These are phyloP conservation scores for Pseudomugil tenellus DNA, from an alignment of 2,797 vertebrate species.

Conservation along the genomic window DNA sequence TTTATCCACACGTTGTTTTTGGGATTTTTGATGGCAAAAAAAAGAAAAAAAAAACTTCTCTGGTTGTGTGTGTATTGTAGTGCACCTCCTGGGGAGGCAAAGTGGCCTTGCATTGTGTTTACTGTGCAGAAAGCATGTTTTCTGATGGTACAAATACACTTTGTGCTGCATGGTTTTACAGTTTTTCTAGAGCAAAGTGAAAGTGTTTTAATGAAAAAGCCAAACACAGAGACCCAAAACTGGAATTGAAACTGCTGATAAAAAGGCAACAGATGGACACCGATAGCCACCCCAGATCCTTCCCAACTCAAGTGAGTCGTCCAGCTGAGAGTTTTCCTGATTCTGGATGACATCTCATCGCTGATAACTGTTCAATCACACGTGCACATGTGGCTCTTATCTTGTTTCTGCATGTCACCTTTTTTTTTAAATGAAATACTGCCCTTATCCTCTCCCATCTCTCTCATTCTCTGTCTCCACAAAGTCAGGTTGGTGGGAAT, in stretches of 20 bases:
- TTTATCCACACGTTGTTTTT: not conserved
- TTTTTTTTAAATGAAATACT: conserved; percentile 77
- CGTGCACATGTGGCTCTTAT: conserved; percentile 63
- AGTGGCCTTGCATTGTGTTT: not conserved
- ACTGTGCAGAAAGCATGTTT: not conserved
- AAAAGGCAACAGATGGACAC: conserved; percentile 38
- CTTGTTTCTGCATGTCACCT: conserved; percentile 73
- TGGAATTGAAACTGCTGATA: conserved; percentile 49
- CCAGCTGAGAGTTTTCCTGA: conserved; percentile 58
- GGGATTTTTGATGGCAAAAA: not conserved
- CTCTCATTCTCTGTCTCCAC: conserved; percentile 46
- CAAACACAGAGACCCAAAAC: conserved; percentile 42
- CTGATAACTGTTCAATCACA: conserved; percentile 40
- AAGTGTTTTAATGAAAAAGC: conserved; percentile 33
- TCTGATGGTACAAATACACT: not conserved
- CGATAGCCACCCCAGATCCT: conserved; percentile 44
- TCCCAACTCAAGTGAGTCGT: conserved; percentile 51
- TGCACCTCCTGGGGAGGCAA: not conserved
- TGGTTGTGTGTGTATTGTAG: not conserved
- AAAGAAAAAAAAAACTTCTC: no score
- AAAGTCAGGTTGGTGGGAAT: conserved; percentile 68
- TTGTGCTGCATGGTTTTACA: not conserved
- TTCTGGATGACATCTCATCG: conserved; percentile 31
- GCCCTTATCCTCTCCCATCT: conserved; percentile 66
- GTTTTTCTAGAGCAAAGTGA: conserved; percentile 21